Base-by-base conservation (phyloP, 2,888 invertebrate genomes). In the Chymomyza fuscimana region DNA sequence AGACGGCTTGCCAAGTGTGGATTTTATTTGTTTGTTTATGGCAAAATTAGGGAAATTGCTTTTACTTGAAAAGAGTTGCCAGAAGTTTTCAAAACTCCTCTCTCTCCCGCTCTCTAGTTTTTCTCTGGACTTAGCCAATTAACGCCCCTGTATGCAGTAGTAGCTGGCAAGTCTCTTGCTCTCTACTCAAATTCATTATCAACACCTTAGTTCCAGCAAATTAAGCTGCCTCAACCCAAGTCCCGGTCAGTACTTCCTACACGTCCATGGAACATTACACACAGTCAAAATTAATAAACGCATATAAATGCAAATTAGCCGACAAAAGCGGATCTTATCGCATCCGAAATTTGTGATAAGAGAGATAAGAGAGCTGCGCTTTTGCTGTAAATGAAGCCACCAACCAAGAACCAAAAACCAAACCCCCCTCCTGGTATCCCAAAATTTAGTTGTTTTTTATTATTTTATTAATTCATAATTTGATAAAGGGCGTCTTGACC, bases 21-120 rank as follows among this genome's bases (percentile, higher is more conserved):
- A 89, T 89, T 89, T 89, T 89, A 89, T 89, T 88, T 82, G 77
- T 82, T 84, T 89, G 89, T 89, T 89, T 90, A 89, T 90, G 89
- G 87, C 84, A 86, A 90, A 90, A 90, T 89, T 89, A 89, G 81
- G 89, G 76, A 85, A 89, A 83, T 85, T 81, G 85, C 87, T 86
- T 77, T 84, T 75, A 80, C 87, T 82, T 29, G 62, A 12, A 19
- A 65, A n/a, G 32, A 16, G 29, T 51, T 87, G 84, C 84, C 86
- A 87, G 12, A 85, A 85, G 86, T 88, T 84, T 86, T 12, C 7
- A 25, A 60, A 52, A 46, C 61, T n/a, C 7, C 63, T 36, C 32
- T 4, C 32, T 1, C 40, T 64, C 40, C 5, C 1, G 56, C 61
- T 16, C 22, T 56, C 19, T 22, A 22, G 56, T 22, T 9, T 19